These are phyloP conservation scores for Sebastes iracundus DNA, from an alignment of 2,797 vertebrate species.

Conservation along the genomic window DNA sequence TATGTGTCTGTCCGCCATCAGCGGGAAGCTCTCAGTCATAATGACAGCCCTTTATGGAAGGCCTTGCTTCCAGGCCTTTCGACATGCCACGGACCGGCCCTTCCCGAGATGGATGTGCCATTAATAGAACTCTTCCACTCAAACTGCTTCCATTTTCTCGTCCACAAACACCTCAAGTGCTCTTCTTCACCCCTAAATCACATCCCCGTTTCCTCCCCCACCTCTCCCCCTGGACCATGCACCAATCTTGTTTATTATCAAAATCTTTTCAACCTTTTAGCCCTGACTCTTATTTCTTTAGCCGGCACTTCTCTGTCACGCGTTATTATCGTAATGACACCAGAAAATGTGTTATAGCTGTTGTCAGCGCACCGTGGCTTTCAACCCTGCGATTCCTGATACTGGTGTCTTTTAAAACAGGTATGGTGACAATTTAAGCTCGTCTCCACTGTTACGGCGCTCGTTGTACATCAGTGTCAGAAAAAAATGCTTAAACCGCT, in stretches of 20 bases:
- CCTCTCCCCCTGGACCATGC: slow-evolving; percentile 15
- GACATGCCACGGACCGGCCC: slow-evolving; percentile 18
- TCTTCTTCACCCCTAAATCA: slow-evolving; percentile 39
- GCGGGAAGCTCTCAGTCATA: slow-evolving; percentile 61
- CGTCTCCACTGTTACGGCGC: not conserved
- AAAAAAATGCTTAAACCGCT: slow-evolving; percentile 28
- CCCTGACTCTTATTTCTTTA: slow-evolving; percentile 30
- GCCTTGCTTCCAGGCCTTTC: slow-evolving; percentile 50
- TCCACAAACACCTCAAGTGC: slow-evolving; percentile 45
- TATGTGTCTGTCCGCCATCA: slow-evolving; percentile 40
- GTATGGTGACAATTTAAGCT: slow-evolving; percentile 7
- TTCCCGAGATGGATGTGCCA: slow-evolving; percentile 52
- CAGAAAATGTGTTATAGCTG: slow-evolving; percentile 17
- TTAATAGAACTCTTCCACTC: slow-evolving; percentile 52
- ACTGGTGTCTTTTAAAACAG: slow-evolving; percentile 12
- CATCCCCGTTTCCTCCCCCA: slow-evolving; percentile 18
- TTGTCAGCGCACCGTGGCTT: not conserved
- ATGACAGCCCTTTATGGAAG: slow-evolving; percentile 71
- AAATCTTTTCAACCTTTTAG: slow-evolving; percentile 45
- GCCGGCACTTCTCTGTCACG: slow-evolving; percentile 23
- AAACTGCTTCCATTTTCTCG: slow-evolving; percentile 53
- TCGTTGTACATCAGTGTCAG: slow-evolving; percentile 32
- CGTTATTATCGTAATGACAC: slow-evolving; percentile 30
- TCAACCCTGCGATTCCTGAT: not conserved
- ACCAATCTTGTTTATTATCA: slow-evolving; percentile 47